Evolutionary conservation across 2,797 vertebrate genomes (phyloP).

Genomic region (Chloroceryle amazona): DNA sequence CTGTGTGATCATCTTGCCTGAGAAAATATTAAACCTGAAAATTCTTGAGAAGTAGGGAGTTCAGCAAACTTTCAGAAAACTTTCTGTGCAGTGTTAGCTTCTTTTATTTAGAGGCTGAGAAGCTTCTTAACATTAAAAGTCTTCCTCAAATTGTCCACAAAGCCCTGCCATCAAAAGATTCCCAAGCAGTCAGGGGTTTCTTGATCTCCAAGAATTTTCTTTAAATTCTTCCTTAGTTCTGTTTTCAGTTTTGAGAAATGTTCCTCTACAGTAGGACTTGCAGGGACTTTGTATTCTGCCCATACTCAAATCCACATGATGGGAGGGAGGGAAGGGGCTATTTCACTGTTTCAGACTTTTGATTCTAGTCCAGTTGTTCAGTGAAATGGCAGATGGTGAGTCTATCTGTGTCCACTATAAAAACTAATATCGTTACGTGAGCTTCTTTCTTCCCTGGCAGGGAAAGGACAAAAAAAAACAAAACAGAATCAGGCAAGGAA

Average conservation of each 20-base stretch:
- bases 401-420: background rate
- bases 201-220: background rate
- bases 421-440: background rate
- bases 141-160: background rate
- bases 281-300: background rate
- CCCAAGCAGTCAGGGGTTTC: background rate
- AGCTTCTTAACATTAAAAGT: background rate
- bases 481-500: background rate
- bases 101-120: background rate
- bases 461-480: background rate
- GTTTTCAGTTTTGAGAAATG: background rate
- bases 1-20: accelerated
- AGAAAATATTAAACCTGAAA: background rate
- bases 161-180: background rate
- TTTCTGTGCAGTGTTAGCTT: background rate
- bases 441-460: background rate
- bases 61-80: background rate
- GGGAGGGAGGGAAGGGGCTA: background rate
- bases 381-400: background rate
- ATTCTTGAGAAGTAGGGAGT: background rate
- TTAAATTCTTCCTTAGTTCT: background rate
- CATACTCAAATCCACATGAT: background rate
- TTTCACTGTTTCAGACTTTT: background rate
- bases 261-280: background rate
- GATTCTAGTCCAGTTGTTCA: background rate